Evolutionary conservation across 2,797 vertebrate genomes (phyloP).

Genomic region (Lerista edwardsae): DNA sequence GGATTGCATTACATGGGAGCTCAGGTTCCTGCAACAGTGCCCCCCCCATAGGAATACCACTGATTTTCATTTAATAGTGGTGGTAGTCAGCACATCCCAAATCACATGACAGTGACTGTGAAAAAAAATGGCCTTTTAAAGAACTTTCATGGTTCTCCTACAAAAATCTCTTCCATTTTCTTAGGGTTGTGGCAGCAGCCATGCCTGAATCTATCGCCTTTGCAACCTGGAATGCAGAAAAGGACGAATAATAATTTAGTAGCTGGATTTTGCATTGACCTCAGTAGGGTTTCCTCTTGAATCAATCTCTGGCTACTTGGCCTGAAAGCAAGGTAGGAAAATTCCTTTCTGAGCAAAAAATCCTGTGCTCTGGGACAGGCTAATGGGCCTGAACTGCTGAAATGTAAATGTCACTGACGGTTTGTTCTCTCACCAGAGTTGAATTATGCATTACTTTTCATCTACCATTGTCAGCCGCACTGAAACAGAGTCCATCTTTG

Average conservation of each 20-base stretch:
- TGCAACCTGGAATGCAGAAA: not conserved
- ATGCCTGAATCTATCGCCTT: not conserved
- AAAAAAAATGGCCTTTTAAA: not conserved
- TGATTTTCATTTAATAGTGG: not conserved
- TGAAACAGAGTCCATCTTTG: constrained; percentile 35
- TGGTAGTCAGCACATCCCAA: not conserved
- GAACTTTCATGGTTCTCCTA: not conserved
- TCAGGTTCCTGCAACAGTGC: too few relatives aligned
- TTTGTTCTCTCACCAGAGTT: constrained; percentile 40
- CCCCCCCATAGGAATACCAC: too few relatives aligned
- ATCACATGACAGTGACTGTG: not conserved
- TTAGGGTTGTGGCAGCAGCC: not conserved
- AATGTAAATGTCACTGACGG: constrained; percentile 44
- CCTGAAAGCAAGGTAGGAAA: constrained; percentile 32
- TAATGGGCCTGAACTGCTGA: constrained; percentile 41
- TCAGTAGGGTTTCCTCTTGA: constrained; percentile 34
- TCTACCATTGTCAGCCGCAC: constrained; percentile 35
- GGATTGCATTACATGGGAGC: too few relatives aligned
- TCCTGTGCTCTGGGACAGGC: constrained; percentile 23
- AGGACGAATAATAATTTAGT: constrained; percentile 31
- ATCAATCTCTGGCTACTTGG: constrained; percentile 36
- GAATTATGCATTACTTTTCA: constrained; percentile 48
- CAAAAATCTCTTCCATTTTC: not conserved
- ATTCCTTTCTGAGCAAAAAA: constrained; percentile 31
- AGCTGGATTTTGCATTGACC: constrained; percentile 30